Evolutionary conservation across 2,888 invertebrate genomes (phyloP).

Genomic region (Linyphia triangularis): DNA sequence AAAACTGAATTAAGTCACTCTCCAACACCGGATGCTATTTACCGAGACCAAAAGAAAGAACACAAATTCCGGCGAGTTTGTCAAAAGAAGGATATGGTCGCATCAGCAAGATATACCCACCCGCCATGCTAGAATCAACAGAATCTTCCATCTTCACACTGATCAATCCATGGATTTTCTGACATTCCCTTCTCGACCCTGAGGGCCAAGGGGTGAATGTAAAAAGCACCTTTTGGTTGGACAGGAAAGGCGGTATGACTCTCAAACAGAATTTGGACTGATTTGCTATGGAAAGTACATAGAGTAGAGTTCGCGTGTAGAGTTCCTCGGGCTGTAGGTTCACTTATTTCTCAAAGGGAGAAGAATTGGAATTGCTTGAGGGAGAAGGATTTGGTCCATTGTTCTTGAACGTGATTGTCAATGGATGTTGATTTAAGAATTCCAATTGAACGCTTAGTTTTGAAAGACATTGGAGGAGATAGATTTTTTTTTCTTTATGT

Average conservation of each 20-base stretch:
- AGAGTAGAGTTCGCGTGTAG: not conserved
- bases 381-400: too few species aligned
- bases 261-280: constrained; percentile 47
- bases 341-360: not conserved
- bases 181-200: constrained; percentile 16
- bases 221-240: not conserved
- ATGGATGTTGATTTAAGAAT: too few species aligned
- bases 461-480: too few species aligned
- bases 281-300: constrained; percentile 65
- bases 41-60: constrained; percentile 21
- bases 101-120: constrained; percentile 16
- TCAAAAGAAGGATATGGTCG: not conserved
- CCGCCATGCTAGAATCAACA: constrained; percentile 37
- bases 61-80: not conserved
- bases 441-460: too few species aligned
- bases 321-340: not conserved
- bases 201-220: constrained; percentile 23
- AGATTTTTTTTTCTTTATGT: too few species aligned
- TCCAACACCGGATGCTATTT: constrained; percentile 29
- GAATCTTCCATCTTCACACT: not conserved
- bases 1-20: not conserved
- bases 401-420: too few species aligned
- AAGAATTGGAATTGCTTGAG: not conserved
- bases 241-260: constrained; percentile 2
- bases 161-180: constrained; percentile 62